Evolutionary conservation across 2,113 vertebrate genomes (phyloP).

Genomic region (Clarias macrocephalus): DNA sequence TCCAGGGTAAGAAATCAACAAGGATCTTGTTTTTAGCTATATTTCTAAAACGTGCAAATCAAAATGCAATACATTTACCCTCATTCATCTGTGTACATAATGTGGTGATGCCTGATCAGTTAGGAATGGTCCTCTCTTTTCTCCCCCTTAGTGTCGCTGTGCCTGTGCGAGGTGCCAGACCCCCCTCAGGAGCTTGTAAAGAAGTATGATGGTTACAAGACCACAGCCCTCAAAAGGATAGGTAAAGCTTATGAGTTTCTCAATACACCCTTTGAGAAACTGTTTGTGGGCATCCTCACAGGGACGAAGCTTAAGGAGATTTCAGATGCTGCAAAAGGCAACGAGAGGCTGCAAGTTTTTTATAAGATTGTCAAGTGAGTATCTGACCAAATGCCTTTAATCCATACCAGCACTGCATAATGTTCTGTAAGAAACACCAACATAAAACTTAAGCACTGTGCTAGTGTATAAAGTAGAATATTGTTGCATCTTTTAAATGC

Average conservation of each 20-base stretch:
- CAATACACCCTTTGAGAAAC: neutral
- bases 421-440: neutral
- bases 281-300: neutral
- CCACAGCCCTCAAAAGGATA: slow-evolving; percentile 59
- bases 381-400: neutral
- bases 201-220: slow-evolving; percentile 60
- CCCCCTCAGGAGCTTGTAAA: slow-evolving; percentile 67
- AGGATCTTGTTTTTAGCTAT: too few species aligned
- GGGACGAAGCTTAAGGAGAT: slow-evolving; percentile 4
- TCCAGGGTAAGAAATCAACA: slow-evolving; percentile 73
- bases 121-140: neutral
- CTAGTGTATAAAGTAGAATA: neutral
- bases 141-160: slow-evolving; percentile 64
- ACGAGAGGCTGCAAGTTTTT: slow-evolving; percentile 44
- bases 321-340: neutral
- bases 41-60: too few species aligned
- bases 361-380: slow-evolving; percentile 63
- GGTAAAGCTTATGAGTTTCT: slow-evolving; percentile 26
- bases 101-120: neutral
- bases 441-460: neutral
- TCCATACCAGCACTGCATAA: neutral
- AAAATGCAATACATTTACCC: neutral
- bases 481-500: neutral
- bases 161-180: slow-evolving; percentile 53
- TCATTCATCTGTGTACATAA: neutral